These are phyloP conservation scores for Sebastolobus alascanus DNA, from an alignment of 2,797 vertebrate genomes.

Conservation along the genomic window DNA sequence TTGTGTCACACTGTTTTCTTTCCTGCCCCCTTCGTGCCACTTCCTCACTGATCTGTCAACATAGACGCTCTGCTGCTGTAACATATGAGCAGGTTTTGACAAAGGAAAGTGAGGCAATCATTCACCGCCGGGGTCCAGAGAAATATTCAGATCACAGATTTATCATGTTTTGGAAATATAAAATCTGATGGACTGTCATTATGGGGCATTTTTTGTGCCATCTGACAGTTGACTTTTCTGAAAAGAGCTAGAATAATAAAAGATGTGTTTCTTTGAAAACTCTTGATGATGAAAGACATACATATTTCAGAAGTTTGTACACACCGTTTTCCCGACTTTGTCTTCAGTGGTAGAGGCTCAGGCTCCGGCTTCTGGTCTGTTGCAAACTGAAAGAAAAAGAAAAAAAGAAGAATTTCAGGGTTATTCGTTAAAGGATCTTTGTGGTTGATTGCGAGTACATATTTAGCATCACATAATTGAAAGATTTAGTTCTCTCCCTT, in stretches of 20 bases:
- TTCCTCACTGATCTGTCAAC: constrained; percentile 3
- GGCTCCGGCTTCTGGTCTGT: not conserved
- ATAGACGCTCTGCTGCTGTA: not conserved
- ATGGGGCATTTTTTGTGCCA: too few relatives aligned
- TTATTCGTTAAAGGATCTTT: not conserved
- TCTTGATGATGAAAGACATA: not conserved
- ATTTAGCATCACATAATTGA: not conserved
- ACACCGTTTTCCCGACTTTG: not conserved
- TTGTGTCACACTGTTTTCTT: constrained; percentile 44
- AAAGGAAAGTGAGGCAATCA: constrained; percentile 5
- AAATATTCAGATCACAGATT: not conserved
- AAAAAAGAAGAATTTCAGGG: not conserved
- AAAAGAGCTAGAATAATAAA: not conserved
- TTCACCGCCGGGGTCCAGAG: not conserved
- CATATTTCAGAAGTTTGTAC: not conserved
- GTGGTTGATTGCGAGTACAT: not conserved
- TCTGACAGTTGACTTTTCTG: not conserved
- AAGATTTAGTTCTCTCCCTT: not conserved
- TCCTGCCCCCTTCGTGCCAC: constrained; percentile 19
- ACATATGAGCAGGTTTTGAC: constrained; percentile 2
- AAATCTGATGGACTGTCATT: not conserved
- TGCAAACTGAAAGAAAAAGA: constrained; percentile 20
- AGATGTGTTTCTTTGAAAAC: not conserved
- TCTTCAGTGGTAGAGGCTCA: rapidly evolving
- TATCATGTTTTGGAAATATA: not conserved